Base-by-base conservation (phyloP, 2,797 vertebrate genomes). In the Phoxinus dragarum region DNA sequence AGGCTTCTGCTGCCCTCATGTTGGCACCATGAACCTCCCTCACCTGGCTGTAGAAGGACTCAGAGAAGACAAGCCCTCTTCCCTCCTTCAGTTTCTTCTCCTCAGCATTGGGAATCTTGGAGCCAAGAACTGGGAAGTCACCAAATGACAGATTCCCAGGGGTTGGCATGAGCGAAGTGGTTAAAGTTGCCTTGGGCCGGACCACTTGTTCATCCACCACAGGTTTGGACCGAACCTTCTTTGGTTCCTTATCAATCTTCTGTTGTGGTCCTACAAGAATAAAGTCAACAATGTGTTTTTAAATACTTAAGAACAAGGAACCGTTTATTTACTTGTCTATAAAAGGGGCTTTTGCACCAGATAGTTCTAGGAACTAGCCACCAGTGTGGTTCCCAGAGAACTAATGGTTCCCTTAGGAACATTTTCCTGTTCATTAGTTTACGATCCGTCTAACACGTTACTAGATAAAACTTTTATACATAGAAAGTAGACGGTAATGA, bases 21-120 rank as follows among this genome's bases (percentile, higher is more conserved):
- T 93, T 93, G 14, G 86, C 92, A 40, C 92, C 83, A 14, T 94
- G 94, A 7, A 93, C 89, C 86, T 95, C 94, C 83, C 94, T 93
- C 77, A 94, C 82, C 90, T 95, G 95, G 44, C 93, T 84, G 5
- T 93, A 59, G 87, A 93, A 94, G 3, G 73, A 86, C 0, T 94
- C 92, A 54, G 10, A 90, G 61, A 94, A 95, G 42, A 92, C 67
- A 0, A 85, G n/a, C 27, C 12, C 38, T 0, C 47, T 81, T 19
- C 59, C 82, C 82, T 84, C 88, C 67, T 54, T 92, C 1, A 27
- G n/a, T 80, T 81, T 91, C 73, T 40, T 89, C 89, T 92, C 92
- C 76, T 90, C 78, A 16, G 86, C 56, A 90, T 87, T 93, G 84
- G 88, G 54, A 14, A 34, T 31, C 14, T 61, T 91, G 10, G 5